Base-by-base conservation (phyloP, 2,888 invertebrate species). In the Watsonalla binaria region DNA sequence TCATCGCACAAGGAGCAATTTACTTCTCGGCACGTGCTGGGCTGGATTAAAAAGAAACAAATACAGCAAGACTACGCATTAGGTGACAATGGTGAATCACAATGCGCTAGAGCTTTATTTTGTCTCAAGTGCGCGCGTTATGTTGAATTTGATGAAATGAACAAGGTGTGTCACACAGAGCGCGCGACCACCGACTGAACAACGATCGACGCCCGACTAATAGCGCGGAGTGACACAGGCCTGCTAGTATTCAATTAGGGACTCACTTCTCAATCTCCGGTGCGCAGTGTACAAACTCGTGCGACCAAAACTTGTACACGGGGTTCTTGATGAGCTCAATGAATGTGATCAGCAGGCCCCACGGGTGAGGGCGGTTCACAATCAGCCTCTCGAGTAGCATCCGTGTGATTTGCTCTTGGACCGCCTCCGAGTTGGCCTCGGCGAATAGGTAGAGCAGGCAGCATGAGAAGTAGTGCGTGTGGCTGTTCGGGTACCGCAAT, bases 401-500 rank as follows among this genome's bases (percentile, higher is more conserved):
- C 74, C 99, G 92, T 0, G 98, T 99, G 53, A 99, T 99, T 84
- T 99, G 99, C 84, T 99, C 99, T 70, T 99, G 99, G 58, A 99
- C 98, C 6, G 98, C 97, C 85, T 99, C 98, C 0, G 97, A 96
- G 78, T 99, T 98, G 6, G 99, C 98, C 84, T 99, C 99, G 49
- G 97, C 97, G 88, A 99, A 99, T 68, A 99, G 92, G 84, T 99
- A 99, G 61, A 99, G 92, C 52, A 99, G 93, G 45, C 98, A 97
- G 83, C 99, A 99, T 76, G 99, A 99, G 92, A 99, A 99, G 92
- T 99, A 99, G 91, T 99, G 99, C 15, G 99, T 99, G 90, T 99
- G 99, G 77, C 98, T 99, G 89, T 99, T 99, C 9, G 99, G 99
- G 88, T 99, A 99, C 33, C 99, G 94, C 72, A 99, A 92, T 80